These are phyloP conservation scores for Macaria notata DNA, from an alignment of 2,888 invertebrate genomes.

Conservation along the genomic window DNA sequence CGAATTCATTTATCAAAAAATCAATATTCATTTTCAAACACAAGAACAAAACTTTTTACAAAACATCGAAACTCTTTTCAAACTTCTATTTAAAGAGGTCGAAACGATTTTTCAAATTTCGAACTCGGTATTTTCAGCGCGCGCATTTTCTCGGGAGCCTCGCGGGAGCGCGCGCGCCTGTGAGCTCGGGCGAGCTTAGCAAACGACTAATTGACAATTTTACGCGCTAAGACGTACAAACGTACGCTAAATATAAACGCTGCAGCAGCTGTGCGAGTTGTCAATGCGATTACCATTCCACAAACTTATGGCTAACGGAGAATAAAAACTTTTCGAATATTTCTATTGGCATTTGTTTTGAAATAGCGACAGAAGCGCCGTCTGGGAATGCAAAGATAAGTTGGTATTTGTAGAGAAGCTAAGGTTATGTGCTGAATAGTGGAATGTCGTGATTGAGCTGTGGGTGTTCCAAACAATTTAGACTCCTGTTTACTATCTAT, in stretches of 20 bases:
- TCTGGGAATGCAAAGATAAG: background rate
- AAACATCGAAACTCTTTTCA: too few relatives aligned
- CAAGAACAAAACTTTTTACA: background rate
- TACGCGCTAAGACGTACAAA: conserved; percentile 33
- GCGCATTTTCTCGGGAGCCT: conserved; percentile 14
- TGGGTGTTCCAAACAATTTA: conserved; percentile 10
- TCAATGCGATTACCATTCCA: conserved; percentile 28
- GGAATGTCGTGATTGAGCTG: conserved; percentile 9
- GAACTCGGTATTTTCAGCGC: conserved; percentile 21
- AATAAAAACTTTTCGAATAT: background rate
- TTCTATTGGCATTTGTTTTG: background rate
- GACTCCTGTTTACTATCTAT: background rate
- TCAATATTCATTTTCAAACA: background rate
- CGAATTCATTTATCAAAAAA: background rate
- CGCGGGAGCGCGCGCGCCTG: conserved; percentile 61
- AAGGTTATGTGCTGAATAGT: conserved; percentile 15
- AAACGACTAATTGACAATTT: conserved; percentile 56
- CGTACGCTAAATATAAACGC: conserved; percentile 62
- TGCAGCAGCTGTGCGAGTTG: conserved; percentile 17
- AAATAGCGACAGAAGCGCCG: background rate
- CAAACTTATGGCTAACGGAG: conserved; percentile 7
- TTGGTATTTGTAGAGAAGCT: conserved; percentile 9
- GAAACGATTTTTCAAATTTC: background rate
- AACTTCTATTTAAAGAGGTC: too few relatives aligned
- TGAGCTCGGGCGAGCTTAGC: conserved; percentile 45